A percentile compares a stretch with the other conserved stretches of the same genome.
phyloP scores from a whole-genome alignment of 2,113 vertebrate species.

The Xenotilapia longispinis region DNA sequence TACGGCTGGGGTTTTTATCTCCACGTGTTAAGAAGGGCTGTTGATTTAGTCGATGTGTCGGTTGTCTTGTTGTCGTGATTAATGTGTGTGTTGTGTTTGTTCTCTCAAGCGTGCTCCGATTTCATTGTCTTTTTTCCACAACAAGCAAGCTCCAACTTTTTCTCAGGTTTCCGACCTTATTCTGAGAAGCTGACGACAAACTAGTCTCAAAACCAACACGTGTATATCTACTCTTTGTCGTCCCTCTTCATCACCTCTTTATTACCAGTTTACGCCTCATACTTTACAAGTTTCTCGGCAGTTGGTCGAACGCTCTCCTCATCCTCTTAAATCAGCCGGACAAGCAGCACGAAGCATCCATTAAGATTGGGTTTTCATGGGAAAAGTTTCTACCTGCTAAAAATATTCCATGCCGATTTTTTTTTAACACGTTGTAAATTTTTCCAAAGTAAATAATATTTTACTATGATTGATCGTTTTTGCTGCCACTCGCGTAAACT shows the following conservation, averaged over 20 bases:
- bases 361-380: not conserved
- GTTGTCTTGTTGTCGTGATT: not conserved
- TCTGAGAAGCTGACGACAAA: not conserved
- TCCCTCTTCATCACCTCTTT: not conserved
- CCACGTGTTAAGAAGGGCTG: rapidly evolving
- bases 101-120: not conserved
- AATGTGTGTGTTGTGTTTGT: not conserved
- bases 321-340: not conserved
- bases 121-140: conserved; percentile 32
- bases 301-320: not conserved
- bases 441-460: not conserved
- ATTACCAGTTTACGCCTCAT: not conserved
- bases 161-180: not conserved
- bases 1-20: not conserved
- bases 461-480: not conserved
- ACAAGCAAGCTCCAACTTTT: not conserved
- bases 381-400: rapidly evolving
- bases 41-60: not conserved
- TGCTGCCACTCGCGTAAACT: not conserved
- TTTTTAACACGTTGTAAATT: rapidly evolving
- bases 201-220: not conserved
- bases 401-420: not conserved
- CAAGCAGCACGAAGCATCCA: not conserved
- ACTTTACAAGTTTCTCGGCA: not conserved
- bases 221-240: not conserved